These are phyloP conservation scores for Pomacea canaliculata DNA, from an alignment of 2,888 invertebrate genomes.

Conservation along the genomic window DNA sequence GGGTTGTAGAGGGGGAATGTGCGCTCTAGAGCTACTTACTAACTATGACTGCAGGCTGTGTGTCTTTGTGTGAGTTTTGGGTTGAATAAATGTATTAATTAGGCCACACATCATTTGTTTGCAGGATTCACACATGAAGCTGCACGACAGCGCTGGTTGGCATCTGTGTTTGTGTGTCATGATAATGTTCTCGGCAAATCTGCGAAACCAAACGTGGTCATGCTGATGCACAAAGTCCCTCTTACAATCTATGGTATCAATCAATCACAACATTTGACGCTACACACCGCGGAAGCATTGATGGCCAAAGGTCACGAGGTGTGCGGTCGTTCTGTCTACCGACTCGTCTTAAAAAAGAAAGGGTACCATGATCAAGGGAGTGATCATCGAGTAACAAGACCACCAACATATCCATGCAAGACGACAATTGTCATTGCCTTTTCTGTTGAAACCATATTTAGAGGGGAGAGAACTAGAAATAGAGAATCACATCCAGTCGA, in stretches of 20 bases:
- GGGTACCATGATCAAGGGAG: not conserved
- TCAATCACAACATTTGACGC: not conserved
- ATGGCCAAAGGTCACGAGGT: not conserved
- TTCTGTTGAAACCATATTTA: not conserved
- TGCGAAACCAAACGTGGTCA: not conserved
- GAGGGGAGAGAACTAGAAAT: not conserved
- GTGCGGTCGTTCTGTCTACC: not conserved
- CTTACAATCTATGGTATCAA: not conserved
- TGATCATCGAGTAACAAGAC: slow-evolving; percentile 11
- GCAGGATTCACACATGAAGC: no score
- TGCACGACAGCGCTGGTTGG: no score
- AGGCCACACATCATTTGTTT: no score
- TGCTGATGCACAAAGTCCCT: slow-evolving; percentile 1
- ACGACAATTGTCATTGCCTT: not conserved
- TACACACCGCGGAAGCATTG: not conserved
- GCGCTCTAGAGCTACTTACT: no score
- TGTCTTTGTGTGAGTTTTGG: no score
- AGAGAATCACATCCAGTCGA: not conserved
- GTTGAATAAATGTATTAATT: no score
- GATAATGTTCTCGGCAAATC: no score
- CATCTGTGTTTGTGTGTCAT: no score
- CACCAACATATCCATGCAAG: not conserved
- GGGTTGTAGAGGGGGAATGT: no score
- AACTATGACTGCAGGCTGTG: no score
- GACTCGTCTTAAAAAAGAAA: no score